Percentiles rank a stretch among this genome's conserved stretches.
Conservation (phyloP, 2,888 invertebrate species). For the Trisateles emortualis region DNA sequence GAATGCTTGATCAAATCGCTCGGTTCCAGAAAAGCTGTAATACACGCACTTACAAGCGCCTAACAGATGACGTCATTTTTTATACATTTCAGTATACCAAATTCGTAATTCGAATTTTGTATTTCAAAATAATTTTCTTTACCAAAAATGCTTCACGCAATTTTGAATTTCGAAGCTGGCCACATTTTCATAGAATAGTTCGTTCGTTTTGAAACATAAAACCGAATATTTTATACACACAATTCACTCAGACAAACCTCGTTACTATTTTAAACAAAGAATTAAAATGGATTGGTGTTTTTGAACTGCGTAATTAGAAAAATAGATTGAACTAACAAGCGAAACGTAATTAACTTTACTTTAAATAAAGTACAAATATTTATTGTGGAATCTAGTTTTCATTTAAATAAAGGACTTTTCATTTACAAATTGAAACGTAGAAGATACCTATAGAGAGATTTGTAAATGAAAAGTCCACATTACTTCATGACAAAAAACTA, state of each 20-base stretch:
- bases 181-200: background rate
- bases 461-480: too few relatives aligned
- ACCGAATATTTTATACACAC: background rate
- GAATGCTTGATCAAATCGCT: too few relatives aligned
- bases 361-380: too few relatives aligned
- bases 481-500: too few relatives aligned
- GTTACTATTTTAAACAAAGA: background rate
- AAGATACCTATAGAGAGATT: too few relatives aligned
- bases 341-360: background rate
- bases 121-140: background rate
- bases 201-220: background rate
- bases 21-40: too few relatives aligned
- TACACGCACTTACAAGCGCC: too few relatives aligned
- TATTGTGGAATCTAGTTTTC: too few relatives aligned
- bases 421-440: too few relatives aligned
- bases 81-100: too few relatives aligned
- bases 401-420: too few relatives aligned
- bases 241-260: background rate
- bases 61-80: too few relatives aligned
- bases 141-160: background rate
- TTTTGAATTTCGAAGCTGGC: background rate
- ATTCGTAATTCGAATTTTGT: background rate
- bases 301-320: background rate
- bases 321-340: background rate
- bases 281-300: background rate